These are phyloP conservation scores for Phrynosoma platyrhinos DNA, from an alignment of 2,113 vertebrate genomes.

Conservation along the genomic window DNA sequence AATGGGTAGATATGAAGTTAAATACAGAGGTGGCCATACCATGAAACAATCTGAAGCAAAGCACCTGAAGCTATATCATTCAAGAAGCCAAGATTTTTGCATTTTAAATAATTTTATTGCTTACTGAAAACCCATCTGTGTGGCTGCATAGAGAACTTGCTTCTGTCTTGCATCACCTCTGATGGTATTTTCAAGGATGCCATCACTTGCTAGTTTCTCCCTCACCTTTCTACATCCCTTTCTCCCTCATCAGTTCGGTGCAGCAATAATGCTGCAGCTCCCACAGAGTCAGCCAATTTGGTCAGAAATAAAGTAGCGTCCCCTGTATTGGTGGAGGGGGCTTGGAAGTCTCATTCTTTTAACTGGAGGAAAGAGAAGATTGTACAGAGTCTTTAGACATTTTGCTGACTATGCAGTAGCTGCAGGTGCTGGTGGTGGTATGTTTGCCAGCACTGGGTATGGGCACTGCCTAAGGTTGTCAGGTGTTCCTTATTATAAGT, in stretches of 20 bases:
- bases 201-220: neutral
- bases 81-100: neutral
- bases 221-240: neutral
- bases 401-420: neutral
- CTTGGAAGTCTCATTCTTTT: neutral
- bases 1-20: neutral
- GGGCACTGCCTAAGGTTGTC: too few relatives aligned
- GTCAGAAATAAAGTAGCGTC: neutral
- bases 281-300: neutral
- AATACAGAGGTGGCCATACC: neutral
- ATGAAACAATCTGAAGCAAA: neutral
- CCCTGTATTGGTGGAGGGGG: neutral
- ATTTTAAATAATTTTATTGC: neutral
- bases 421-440: too few relatives aligned
- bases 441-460: too few relatives aligned
- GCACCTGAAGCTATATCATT: neutral
- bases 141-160: neutral
- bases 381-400: neutral
- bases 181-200: neutral
- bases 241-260: neutral
- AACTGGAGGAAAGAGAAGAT: neutral
- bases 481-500: too few relatives aligned
- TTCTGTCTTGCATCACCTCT: too few relatives aligned
- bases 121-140: neutral
- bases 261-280: neutral